Conservation (phyloP, 2,797 vertebrate species). For the Melanotaenia pygmaea region DNA sequence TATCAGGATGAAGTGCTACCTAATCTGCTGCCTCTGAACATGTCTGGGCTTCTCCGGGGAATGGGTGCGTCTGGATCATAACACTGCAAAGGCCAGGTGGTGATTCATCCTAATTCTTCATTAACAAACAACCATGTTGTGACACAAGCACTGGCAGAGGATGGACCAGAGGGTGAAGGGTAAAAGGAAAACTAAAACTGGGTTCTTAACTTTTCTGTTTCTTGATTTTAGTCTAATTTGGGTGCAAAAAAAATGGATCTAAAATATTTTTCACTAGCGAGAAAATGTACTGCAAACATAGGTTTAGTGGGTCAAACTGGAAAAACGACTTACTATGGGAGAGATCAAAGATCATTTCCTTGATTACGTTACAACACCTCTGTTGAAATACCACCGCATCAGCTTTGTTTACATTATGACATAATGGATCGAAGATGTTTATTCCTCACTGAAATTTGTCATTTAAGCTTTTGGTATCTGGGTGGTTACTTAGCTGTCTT, state of each 20-base stretch:
- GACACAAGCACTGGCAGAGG: conserved; percentile 39
- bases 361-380: conserved; percentile 34
- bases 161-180: not conserved
- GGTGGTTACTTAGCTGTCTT: conserved; percentile 19
- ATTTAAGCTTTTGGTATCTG: conserved; percentile 31
- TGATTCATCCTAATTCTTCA: conserved; percentile 64
- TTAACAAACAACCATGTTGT: conserved; percentile 45
- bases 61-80: conserved; percentile 63
- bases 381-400: conserved; percentile 35
- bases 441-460: conserved; percentile 28
- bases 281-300: not conserved
- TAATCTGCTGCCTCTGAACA: conserved; percentile 57
- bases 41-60: conserved; percentile 62
- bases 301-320: not conserved
- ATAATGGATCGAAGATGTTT: conserved; percentile 37
- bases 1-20: conserved; percentile 28
- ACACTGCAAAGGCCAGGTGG: conserved; percentile 43
- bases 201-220: not conserved
- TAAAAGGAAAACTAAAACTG: not conserved
- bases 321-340: conserved; percentile 2
- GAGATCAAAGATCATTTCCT: conserved; percentile 41
- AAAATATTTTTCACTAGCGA: not conserved
- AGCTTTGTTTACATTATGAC: conserved; percentile 55
- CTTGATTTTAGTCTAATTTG: not conserved
- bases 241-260: not conserved